Base-by-base conservation (phyloP, 2,113 vertebrate genomes). In the Vulpes lagopus region DNA sequence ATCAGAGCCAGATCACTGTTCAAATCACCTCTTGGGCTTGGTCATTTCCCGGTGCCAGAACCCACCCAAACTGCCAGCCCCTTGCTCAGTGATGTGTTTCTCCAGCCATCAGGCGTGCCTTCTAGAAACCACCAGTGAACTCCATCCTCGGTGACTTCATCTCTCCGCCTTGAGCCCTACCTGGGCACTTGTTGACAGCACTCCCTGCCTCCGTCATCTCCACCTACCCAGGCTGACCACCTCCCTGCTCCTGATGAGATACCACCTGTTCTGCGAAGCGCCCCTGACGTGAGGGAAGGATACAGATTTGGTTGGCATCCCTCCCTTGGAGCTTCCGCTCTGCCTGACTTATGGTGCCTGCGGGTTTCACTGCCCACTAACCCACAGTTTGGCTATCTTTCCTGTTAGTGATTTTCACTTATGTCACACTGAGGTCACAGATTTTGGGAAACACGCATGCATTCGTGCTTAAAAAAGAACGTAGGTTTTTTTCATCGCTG, bases 181-280 rank as follows among this genome's bases (percentile, higher is more conserved):
- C 22, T 20, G 3, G 5, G 38, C 12, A 15, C 55, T 3, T 0
- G 0, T 53, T 57, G 19, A n/a, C 7, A 0, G 43, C 3, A 0
- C 4, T 0, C 0, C 0, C 0, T 11, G 22, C 19, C 9, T 0
- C n/a, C 3, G 0, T 0, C 59, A 4, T 1, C n/a, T 23, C 55
- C 5, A 5, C 27, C 2, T 62, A 11, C 3, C 5, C 27, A 7
- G 5, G 67, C 0, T 0, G 32, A 22, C 0, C 0, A 16, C 1
- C 62, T 23, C 17, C 67, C 0, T 0, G 0, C 2, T 4, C 0
- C 49, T 0, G 30, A 2, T 0, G 30, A 27, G 6, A 17, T 0
- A 8, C 9, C 0, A 0, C 12, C 0, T 0, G 0, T 4, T 8
- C 4, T 3, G 0, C 0, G 0, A 10, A 6, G 78, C 0, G 59